Percentiles rank a stretch among this genome's conserved stretches.
phyloP scores from a whole-genome alignment of 2,888 invertebrate genomes.

The Ceratothoa steindachneri region DNA sequence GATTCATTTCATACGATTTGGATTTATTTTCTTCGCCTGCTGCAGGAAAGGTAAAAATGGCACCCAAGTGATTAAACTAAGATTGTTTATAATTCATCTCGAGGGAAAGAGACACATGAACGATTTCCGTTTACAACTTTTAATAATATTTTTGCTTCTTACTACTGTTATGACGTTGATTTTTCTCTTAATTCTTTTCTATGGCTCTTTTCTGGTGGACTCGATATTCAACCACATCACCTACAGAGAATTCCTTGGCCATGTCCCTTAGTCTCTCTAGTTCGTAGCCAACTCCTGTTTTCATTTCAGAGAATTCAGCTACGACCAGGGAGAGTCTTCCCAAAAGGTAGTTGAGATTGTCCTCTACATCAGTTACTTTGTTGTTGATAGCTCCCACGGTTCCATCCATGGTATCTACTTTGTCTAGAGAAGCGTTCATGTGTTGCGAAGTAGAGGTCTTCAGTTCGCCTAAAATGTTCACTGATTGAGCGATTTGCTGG shows the following conservation, averaged over 20 bases:
- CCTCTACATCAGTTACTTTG: constrained; percentile 72
- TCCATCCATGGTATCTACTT: constrained; percentile 70
- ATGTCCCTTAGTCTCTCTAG: constrained; percentile 40
- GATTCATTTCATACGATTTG: too few species aligned
- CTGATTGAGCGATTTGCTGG: constrained; percentile 72
- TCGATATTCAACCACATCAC: not conserved
- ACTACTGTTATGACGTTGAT: not conserved
- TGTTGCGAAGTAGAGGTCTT: constrained; percentile 68
- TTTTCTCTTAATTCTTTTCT: not conserved
- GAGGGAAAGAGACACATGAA: too few species aligned
- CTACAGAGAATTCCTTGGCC: constrained; percentile 11
- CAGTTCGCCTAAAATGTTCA: constrained; percentile 68
- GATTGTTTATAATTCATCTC: too few species aligned
- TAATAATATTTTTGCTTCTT: not conserved
- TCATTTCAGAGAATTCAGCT: constrained; percentile 69
- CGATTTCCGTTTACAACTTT: too few species aligned
- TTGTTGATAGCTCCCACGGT: constrained; percentile 72
- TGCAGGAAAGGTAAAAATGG: too few species aligned
- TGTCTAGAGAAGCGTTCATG: constrained; percentile 61
- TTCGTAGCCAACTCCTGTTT: constrained; percentile 45
- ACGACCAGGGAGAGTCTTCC: constrained; percentile 74
- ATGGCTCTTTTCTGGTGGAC: not conserved
- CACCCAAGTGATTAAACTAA: too few species aligned
- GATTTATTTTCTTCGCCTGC: too few species aligned
- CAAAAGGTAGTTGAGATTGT: constrained; percentile 74